These are phyloP conservation scores for Muschampia plurimacula DNA, from an alignment of 2,888 invertebrate species.

Conservation along the genomic window DNA sequence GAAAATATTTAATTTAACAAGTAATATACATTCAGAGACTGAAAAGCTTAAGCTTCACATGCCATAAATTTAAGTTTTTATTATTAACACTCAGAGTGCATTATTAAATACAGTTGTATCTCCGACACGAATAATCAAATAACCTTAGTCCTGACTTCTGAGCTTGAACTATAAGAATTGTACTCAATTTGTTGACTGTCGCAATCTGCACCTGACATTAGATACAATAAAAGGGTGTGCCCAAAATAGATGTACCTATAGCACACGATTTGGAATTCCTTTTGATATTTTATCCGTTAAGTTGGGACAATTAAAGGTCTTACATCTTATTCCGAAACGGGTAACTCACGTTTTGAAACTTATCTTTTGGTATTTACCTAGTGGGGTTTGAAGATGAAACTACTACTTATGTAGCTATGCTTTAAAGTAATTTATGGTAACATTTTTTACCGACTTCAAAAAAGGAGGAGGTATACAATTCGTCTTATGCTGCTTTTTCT, in stretches of 20 bases:
- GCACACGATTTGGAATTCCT: conserved; percentile 15
- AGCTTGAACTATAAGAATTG: conserved; percentile 4
- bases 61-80: too few relatives aligned
- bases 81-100: too few relatives aligned
- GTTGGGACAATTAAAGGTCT: conserved; percentile 27
- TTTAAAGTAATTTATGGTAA: conserved; percentile 15
- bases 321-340: conserved; percentile 30
- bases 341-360: conserved; percentile 36
- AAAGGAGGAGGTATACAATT: too few relatives aligned
- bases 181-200: conserved; percentile 26
- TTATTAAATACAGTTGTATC: too few relatives aligned
- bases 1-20: background rate
- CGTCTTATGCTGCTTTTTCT: too few relatives aligned
- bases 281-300: conserved; percentile 27
- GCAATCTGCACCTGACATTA: conserved; percentile 33
- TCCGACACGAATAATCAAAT: background rate
- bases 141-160: conserved; percentile 8
- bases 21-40: too few relatives aligned
- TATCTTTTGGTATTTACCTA: conserved; percentile 28
- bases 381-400: conserved; percentile 22
- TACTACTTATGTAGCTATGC: background rate
- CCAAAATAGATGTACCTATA: conserved; percentile 18
- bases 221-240: conserved; percentile 15
- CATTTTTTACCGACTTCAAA: too few relatives aligned
- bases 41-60: too few relatives aligned